Conservation (phyloP, 2,797 vertebrate genomes). For the Sylvilagus floridanus region DNA sequence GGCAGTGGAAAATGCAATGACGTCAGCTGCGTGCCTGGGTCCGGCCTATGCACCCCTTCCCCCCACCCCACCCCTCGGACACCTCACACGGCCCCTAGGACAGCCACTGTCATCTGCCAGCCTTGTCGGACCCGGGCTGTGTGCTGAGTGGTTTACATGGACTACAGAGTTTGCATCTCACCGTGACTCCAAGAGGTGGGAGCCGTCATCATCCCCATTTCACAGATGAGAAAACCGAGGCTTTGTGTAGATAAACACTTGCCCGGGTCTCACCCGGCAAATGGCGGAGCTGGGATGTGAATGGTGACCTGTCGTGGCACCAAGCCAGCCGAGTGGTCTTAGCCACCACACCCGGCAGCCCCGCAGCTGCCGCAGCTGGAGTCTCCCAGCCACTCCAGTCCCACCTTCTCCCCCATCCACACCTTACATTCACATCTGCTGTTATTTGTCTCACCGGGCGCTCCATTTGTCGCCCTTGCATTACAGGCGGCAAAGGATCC, state of each 20-base stretch:
- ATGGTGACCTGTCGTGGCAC: not conserved
- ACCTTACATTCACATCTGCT: not conserved
- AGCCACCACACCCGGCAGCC: not conserved
- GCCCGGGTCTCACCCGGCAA: not conserved
- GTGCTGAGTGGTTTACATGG: accelerated
- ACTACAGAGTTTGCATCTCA: accelerated
- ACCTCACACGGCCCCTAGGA: not conserved
- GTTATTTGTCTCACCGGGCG: not conserved
- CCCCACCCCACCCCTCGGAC: not conserved
- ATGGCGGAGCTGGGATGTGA: not conserved
- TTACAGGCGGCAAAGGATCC: not conserved
- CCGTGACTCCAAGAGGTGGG: not conserved
- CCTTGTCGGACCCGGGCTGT: too few relatives aligned
- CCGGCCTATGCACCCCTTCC: too few relatives aligned
- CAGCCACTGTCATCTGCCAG: accelerated
- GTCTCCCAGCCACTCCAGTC: not conserved
- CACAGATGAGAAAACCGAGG: not conserved
- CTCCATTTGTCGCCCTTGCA: not conserved
- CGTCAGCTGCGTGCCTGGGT: accelerated
- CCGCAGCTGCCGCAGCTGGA: not conserved
- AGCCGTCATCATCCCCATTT: not conserved
- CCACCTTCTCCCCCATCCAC: not conserved
- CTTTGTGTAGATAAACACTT: not conserved
- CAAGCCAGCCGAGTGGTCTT: not conserved
- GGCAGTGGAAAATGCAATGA: not conserved